These are phyloP conservation scores for Macrosoma leucophasiata DNA, from an alignment of 2,888 invertebrate genomes.

Conservation along the genomic window DNA sequence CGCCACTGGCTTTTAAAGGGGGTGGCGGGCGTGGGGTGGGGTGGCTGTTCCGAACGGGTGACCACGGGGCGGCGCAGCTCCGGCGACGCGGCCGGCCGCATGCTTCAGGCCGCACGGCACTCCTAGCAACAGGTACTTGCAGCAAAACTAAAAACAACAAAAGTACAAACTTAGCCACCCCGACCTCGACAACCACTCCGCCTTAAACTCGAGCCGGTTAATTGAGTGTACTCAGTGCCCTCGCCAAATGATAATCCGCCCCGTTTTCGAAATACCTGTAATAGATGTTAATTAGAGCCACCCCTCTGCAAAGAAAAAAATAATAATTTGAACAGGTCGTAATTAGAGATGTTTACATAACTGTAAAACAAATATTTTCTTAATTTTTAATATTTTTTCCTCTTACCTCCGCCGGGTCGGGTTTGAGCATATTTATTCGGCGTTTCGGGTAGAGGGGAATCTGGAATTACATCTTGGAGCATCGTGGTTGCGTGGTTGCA, in stretches of 20 bases:
- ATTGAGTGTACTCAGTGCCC: constrained; percentile 73
- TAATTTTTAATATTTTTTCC: constrained; percentile 70
- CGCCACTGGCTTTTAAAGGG: constrained; percentile 77
- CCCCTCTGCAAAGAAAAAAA: constrained; percentile 62
- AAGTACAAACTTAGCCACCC: constrained; percentile 29
- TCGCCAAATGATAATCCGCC: constrained; percentile 69
- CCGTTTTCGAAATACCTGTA: constrained; percentile 70
- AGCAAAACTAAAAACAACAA: too few species aligned
- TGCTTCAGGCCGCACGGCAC: constrained; percentile 8
- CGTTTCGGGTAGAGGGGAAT: constrained; percentile 54
- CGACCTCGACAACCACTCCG: background rate
- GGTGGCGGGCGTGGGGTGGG: constrained; percentile 56
- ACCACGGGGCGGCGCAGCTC: constrained; percentile 68
- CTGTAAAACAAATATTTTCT: constrained; percentile 73
- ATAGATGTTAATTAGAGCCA: constrained; percentile 73
- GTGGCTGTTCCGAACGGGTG: constrained; percentile 71
- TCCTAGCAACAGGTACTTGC: constrained; percentile 16
- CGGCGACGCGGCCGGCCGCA: constrained; percentile 32
- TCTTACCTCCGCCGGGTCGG: constrained; percentile 55
- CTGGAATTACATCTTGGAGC: constrained; percentile 63
- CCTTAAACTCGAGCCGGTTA: constrained; percentile 39
- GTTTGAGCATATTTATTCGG: constrained; percentile 73
- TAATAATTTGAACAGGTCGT: constrained; percentile 73
- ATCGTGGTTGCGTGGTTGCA: constrained; percentile 26
- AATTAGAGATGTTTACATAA: constrained; percentile 75